Conservation (phyloP, 2,113 vertebrate genomes). For the Rhodinocichla rosea region DNA sequence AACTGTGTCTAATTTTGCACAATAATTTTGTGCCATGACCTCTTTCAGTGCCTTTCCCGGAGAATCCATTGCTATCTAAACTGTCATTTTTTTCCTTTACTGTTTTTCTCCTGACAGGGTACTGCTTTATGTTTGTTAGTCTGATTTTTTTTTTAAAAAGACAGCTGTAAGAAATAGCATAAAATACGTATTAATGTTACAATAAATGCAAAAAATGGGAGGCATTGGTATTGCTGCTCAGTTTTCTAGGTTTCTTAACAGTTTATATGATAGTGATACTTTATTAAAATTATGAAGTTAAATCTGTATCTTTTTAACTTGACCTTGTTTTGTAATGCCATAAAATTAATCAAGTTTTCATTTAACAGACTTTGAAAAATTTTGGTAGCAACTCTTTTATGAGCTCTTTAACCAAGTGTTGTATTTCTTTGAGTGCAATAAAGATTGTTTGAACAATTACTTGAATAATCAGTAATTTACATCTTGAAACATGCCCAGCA, state of each 20-base stretch:
- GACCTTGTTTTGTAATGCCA: background rate
- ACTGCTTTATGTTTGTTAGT: background rate
- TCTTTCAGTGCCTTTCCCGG: background rate
- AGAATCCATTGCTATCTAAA: background rate
- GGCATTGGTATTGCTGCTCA: background rate
- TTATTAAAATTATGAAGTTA: background rate
- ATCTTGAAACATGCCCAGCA: background rate
- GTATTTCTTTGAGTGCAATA: background rate
- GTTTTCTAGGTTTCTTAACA: background rate
- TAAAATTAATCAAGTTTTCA: background rate
- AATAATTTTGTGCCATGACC: background rate
- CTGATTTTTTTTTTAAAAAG: background rate
- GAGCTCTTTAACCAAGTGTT: background rate
- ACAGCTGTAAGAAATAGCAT: background rate
- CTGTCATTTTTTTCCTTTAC: background rate
- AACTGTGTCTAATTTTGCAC: background rate
- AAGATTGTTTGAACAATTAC: background rate
- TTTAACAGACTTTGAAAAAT: background rate
- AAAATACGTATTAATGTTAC: background rate
- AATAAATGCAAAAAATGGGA: background rate
- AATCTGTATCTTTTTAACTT: background rate
- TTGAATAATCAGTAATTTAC: background rate
- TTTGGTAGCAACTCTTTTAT: background rate
- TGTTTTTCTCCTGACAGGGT: background rate
- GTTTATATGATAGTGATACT: background rate